A percentile compares a stretch with the other conserved stretches of the same genome.
phyloP scores from a whole-genome alignment of 2,113 vertebrate species.

The Macquaria australasica region DNA sequence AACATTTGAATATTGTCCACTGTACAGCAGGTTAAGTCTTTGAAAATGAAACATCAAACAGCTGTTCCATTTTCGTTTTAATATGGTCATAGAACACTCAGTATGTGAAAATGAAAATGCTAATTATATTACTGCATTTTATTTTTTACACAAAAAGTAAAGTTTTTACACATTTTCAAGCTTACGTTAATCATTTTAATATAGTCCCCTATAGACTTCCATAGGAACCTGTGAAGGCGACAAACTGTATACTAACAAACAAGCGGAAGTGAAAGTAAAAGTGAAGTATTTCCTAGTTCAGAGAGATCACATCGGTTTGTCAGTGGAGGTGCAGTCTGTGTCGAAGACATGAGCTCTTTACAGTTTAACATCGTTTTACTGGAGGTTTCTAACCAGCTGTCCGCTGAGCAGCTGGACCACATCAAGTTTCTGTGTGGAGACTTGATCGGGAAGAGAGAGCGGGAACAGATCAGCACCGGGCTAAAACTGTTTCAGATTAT shows the following conservation, averaged over 20 bases:
- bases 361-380: conserved; percentile 73
- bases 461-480: conserved; percentile 58
- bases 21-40: too few relatives aligned
- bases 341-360: background rate
- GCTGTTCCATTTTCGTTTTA: too few relatives aligned
- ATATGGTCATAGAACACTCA: too few relatives aligned
- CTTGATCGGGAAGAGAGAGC: conserved; percentile 69
- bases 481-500: conserved; percentile 76
- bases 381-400: conserved; percentile 73
- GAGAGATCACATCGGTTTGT: fast-evolving
- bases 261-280: conserved; percentile 65
- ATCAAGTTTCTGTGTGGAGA: conserved; percentile 82
- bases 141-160: too few relatives aligned
- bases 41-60: too few relatives aligned
- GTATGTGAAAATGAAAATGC: too few relatives aligned
- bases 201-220: too few relatives aligned
- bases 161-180: too few relatives aligned
- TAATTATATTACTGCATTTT: too few relatives aligned
- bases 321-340: background rate
- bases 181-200: too few relatives aligned
- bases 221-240: too few relatives aligned
- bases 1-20: too few relatives aligned
- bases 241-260: background rate
- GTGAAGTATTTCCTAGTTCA: background rate
- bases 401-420: fast-evolving